These are phyloP conservation scores for Pandemis corylana DNA, from an alignment of 2,888 invertebrate species.

Conservation along the genomic window DNA sequence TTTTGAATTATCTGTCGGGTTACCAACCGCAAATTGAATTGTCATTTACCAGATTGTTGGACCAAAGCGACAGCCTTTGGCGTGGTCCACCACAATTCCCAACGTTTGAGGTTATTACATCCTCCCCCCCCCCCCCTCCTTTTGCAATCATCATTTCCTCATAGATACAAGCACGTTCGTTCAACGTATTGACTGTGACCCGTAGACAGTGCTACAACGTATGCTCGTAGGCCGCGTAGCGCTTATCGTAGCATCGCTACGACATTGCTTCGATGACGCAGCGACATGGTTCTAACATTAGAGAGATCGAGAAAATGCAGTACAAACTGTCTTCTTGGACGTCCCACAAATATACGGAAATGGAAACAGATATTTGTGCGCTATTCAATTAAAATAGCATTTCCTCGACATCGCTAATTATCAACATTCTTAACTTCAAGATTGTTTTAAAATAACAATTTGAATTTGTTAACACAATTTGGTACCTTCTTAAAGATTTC, in stretches of 20 bases:
- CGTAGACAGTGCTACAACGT: conserved; percentile 22
- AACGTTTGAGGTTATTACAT: neutral
- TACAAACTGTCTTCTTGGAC: too few relatives aligned
- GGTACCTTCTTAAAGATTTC: too few relatives aligned
- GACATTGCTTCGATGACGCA: neutral
- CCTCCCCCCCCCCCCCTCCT: neutral
- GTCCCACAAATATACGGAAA: too few relatives aligned
- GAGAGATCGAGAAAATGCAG: neutral
- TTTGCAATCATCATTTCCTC: conserved; percentile 6
- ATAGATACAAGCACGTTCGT: conserved; percentile 18
- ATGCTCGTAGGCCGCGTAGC: conserved; percentile 30
- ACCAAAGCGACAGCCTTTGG: neutral
- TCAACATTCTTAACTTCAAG: too few relatives aligned
- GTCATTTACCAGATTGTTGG: neutral
- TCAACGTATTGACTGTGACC: conserved; percentile 1
- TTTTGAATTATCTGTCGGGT: neutral
- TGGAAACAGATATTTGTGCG: too few relatives aligned
- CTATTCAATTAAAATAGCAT: too few relatives aligned
- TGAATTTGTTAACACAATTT: too few relatives aligned
- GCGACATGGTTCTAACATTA: neutral
- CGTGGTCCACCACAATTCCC: neutral
- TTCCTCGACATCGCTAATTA: too few relatives aligned
- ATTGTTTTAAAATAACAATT: too few relatives aligned
- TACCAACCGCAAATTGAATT: neutral
- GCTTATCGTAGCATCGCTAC: conserved; percentile 31